Conservation (phyloP, 2,888 invertebrate genomes). For the Epirrhoe alternata region DNA sequence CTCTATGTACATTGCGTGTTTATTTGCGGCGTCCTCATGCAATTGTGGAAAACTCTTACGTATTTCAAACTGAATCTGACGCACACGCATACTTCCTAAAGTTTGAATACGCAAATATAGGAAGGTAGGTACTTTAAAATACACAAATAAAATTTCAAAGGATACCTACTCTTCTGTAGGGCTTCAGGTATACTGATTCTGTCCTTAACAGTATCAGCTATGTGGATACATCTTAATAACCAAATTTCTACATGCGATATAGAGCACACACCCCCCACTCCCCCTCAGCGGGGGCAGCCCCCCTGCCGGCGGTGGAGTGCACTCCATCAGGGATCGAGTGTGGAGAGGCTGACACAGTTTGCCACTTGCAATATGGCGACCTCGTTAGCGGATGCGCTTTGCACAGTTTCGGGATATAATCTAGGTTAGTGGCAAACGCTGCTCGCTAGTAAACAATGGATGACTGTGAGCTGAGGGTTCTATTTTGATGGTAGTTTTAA, state of each 20-base stretch:
- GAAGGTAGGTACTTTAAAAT: no score
- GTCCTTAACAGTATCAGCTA: neutral
- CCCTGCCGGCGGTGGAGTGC: constrained; percentile 34
- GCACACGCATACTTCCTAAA: neutral
- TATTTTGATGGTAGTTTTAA: constrained; percentile 11
- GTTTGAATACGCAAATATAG: constrained; percentile 11
- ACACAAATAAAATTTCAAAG: neutral
- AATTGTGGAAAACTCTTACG: constrained; percentile 18
- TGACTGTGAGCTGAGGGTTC: constrained; percentile 12
- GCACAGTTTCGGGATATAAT: constrained; percentile 34
- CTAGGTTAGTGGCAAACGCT: constrained; percentile 32
- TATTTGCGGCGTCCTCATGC: constrained; percentile 7
- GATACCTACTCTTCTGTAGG: neutral
- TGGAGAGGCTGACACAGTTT: constrained; percentile 32
- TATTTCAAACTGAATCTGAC: constrained; percentile 6
- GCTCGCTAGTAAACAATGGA: constrained; percentile 22
- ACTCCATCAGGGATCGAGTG: constrained; percentile 37
- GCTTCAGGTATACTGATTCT: constrained; percentile 11
- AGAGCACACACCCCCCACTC: neutral
- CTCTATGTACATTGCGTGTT: constrained; percentile 15
- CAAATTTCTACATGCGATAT: constrained; percentile 2
- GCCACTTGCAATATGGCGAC: constrained; percentile 32
- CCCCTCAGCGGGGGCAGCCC: neutral
- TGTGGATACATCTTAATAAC: constrained; percentile 11
- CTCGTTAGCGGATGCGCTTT: constrained; percentile 36